Evolutionary conservation across 2,113 vertebrate genomes (phyloP).

Genomic region (Zosterops hypoxanthus): DNA sequence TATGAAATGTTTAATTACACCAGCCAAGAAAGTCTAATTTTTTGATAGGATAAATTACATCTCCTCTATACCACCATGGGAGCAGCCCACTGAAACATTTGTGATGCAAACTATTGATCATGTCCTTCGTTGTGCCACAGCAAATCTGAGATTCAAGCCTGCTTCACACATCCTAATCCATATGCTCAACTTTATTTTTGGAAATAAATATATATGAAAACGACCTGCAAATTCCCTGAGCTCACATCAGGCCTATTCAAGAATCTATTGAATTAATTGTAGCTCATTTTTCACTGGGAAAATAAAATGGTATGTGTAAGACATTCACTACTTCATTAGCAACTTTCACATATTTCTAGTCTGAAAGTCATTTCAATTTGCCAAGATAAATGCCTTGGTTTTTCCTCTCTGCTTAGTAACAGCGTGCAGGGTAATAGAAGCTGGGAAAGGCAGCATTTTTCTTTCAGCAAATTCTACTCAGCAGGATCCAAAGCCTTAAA

Average conservation of each 20-base stretch:
- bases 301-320: neutral
- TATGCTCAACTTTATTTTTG: neutral
- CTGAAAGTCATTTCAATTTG: constrained; percentile 18
- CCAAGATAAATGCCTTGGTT: constrained; percentile 30
- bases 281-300: neutral
- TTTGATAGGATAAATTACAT: neutral
- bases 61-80: neutral
- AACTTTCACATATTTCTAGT: neutral
- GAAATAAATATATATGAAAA: neutral
- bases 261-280: neutral
- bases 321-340: neutral
- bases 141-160: neutral
- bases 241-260: neutral
- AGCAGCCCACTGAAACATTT: neutral
- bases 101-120: neutral
- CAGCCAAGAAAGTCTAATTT: neutral
- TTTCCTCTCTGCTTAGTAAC: constrained; percentile 15
- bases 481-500: constrained; percentile 15
- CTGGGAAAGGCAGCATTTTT: neutral
- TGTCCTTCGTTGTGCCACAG: neutral
- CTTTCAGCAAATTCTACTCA: constrained; percentile 30
- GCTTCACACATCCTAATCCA: neutral
- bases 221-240: neutral
- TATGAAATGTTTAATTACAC: neutral
- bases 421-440: constrained; percentile 1